These are phyloP conservation scores for Aplodontia rufa DNA, from an alignment of 2,113 vertebrate genomes.

Conservation along the genomic window DNA sequence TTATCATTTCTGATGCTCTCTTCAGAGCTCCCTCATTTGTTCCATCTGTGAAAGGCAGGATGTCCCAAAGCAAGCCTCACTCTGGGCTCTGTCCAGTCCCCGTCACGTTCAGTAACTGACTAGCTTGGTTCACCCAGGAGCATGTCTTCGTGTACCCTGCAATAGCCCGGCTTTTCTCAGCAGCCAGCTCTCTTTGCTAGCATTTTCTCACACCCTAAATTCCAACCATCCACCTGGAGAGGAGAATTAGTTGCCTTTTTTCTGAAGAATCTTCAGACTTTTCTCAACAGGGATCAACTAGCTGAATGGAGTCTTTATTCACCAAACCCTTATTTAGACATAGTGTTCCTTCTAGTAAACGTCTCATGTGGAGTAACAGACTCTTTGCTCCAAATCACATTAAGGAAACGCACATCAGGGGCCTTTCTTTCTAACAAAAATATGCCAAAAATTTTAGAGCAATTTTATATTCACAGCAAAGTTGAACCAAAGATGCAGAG, in stretches of 20 bases:
- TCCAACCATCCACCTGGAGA: not conserved
- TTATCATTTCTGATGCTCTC: conserved; percentile 69
- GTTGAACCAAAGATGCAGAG: not conserved
- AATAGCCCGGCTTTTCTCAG: not conserved
- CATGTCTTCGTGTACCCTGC: not conserved
- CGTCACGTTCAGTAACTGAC: conserved; percentile 60
- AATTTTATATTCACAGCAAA: not conserved
- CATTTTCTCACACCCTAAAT: not conserved
- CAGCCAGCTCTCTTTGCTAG: not conserved
- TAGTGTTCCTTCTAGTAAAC: not conserved
- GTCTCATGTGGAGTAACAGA: not conserved
- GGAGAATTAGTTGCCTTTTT: not conserved
- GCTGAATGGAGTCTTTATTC: not conserved
- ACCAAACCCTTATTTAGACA: not conserved
- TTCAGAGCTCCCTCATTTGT: conserved; percentile 69
- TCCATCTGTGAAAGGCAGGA: conserved; percentile 68
- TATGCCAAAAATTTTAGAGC: not conserved
- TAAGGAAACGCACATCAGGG: not conserved
- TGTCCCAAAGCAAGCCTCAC: conserved; percentile 56
- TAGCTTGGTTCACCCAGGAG: not conserved
- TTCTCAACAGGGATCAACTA: not conserved
- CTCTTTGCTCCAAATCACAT: not conserved
- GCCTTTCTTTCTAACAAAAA: not conserved
- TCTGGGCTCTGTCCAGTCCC: conserved; percentile 34
- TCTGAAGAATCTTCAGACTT: not conserved